Evolutionary conservation across 2,113 vertebrate species (phyloP).

Genomic region (Nothobranchius kuhntae): DNA sequence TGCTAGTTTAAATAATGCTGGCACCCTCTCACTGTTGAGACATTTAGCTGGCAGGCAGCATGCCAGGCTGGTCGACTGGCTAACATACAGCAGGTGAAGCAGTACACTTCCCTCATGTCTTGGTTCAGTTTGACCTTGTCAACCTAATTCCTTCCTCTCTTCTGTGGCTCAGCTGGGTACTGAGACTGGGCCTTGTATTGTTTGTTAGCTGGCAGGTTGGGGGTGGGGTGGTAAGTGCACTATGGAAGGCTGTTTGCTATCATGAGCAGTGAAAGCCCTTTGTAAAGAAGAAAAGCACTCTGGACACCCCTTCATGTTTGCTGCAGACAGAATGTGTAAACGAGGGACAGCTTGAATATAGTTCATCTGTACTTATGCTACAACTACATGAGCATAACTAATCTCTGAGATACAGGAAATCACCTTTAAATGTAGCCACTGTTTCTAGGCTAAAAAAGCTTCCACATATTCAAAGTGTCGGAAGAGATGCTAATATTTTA

Average conservation of each 20-base stretch:
- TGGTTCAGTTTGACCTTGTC: slow-evolving; percentile 66
- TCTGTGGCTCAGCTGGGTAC: slow-evolving; percentile 54
- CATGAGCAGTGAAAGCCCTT: slow-evolving; percentile 32
- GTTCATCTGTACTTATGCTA: neutral
- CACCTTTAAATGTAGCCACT: neutral
- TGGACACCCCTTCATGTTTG: slow-evolving; percentile 41
- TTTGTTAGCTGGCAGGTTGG: slow-evolving; percentile 65
- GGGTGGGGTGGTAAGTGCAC: slow-evolving; percentile 51
- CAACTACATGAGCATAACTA: slow-evolving; percentile 1
- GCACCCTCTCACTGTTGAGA: slow-evolving; percentile 27
- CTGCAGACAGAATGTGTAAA: slow-evolving; percentile 26
- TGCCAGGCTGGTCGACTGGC: slow-evolving; percentile 42
- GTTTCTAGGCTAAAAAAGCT: neutral
- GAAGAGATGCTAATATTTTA: too few relatives aligned
- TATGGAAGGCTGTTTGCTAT: slow-evolving; percentile 30
- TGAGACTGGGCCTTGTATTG: slow-evolving; percentile 68
- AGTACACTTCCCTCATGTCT: slow-evolving; percentile 53
- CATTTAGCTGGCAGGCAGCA: slow-evolving; percentile 32
- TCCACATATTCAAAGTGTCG: neutral
- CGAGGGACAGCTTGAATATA: slow-evolving; percentile 3
- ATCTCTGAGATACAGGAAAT: neutral
- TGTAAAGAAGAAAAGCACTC: slow-evolving; percentile 24
- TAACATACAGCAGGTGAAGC: slow-evolving; percentile 65
- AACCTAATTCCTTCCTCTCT: slow-evolving; percentile 60
- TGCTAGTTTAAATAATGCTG: slow-evolving; percentile 1